Base-by-base conservation (phyloP, 2,797 vertebrate genomes). In the Sebastes baramenuke region DNA sequence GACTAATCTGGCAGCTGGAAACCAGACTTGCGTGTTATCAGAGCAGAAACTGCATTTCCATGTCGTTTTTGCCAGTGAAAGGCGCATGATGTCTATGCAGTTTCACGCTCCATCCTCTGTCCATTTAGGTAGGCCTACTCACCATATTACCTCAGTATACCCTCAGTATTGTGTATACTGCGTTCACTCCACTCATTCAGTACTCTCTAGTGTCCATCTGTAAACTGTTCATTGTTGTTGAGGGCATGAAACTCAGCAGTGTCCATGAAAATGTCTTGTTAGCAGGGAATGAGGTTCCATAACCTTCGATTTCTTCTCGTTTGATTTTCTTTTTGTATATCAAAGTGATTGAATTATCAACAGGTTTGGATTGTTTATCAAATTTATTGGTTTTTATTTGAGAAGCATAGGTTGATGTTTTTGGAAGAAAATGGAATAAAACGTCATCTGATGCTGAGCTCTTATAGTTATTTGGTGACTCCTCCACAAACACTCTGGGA, bases 401-500 rank as follows among this genome's bases (percentile, higher is more conserved):
- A 89, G 85, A 91, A 86, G 87, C 86, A 92, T 88, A 93, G 83
- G 87, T 91, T 92, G 90, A 92, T 94, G 88, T 92, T 94, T 94
- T 93, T 93, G 85, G 80, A 94, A 93, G 84, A 92, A 92, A 93
- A 92, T 55, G 32, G 75, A 95, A 95, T 95, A 93, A 95, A 95
- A 93, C 68, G 82, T 94, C 85, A 90, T 90, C 87, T 93, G 89
- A 89, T 88, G 87, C 88, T 81, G 65, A 89, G 42, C 78, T 85
- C 64, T 55, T 22, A 54, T 61, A 52, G 29, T 90, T 79, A 64
- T 81, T 90, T 80, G 38, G 36, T 73, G 61, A 65, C 61, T 81
- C 9, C 42, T 67, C 29, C 38, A 79, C 77, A 65, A 65, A 79
- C 64, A 71, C 54, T 46, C 24, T 3, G 14, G 22, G 22, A 8